Conservation (phyloP, 2,113 vertebrate genomes). For the Amphiprion ocellaris region DNA sequence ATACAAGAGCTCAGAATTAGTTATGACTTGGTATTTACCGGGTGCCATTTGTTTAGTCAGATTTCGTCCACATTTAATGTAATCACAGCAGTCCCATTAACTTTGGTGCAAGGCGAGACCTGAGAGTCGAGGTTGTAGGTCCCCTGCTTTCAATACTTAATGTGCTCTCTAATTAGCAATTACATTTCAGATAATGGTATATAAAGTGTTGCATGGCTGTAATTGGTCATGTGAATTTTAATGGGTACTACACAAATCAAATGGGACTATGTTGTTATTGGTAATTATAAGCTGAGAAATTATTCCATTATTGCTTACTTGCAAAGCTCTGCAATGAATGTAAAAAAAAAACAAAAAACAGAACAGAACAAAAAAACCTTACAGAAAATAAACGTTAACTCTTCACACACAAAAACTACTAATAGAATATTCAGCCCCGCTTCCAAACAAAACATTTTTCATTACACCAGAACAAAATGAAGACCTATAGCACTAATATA, state of each 20-base stretch:
- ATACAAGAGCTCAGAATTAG: constrained; percentile 36
- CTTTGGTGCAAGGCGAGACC: constrained; percentile 72
- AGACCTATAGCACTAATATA: constrained; percentile 63
- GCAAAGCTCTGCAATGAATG: constrained; percentile 53
- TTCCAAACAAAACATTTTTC: constrained; percentile 59
- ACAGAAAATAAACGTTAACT: constrained; percentile 56
- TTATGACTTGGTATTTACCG: constrained; percentile 32
- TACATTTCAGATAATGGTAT: constrained; percentile 56
- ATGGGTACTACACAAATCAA: constrained; percentile 51
- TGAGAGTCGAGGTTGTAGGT: constrained; percentile 60
- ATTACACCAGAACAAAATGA: constrained; percentile 69
- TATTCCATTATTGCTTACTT: constrained; percentile 68
- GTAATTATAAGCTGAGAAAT: constrained; percentile 54
- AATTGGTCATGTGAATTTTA: constrained; percentile 50
- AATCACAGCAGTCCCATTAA: constrained; percentile 57
- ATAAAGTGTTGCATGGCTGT: constrained; percentile 40
- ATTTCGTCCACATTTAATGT: constrained; percentile 49
- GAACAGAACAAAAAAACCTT: constrained; percentile 2
- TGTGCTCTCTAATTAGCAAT: constrained; percentile 58
- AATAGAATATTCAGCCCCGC: constrained; percentile 55
- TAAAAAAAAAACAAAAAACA: constrained; percentile 39
- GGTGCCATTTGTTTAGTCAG: constrained; percentile 45
- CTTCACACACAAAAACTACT: constrained; percentile 59
- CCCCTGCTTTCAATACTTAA: constrained; percentile 57
- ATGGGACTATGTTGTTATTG: constrained; percentile 42